Evolutionary conservation across 2,888 invertebrate genomes (phyloP), one percentile per base, ranked within the genome.

Genomic region (Salticus scenicus): DNA sequence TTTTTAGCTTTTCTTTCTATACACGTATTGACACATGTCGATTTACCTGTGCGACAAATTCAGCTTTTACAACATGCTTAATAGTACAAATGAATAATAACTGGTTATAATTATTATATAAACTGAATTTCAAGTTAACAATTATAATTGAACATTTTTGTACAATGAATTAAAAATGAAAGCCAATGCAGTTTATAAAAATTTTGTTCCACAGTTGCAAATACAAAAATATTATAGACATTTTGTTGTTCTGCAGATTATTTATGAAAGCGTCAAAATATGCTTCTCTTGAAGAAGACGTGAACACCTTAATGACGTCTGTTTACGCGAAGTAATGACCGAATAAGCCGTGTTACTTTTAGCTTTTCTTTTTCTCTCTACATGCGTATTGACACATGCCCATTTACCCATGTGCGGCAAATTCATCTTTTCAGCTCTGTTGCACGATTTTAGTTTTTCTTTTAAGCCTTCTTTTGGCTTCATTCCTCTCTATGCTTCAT

Each of bases 401-500:
- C 10, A 17, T 14, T n/a, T 14, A 47, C 17, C 47, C 47, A 47
- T 47, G 47, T 17, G 47, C 47, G n/a, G 12, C 7, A 17, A 47
- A 47, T 12, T 47, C 47, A 47, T 47, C 17, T 47, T 47, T 47
- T 47, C 47, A 47, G 47, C 10, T 47, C 47, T n/a, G 47, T n/a
- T 47, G 47, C 47, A 17, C 47, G n/a, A 47, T 47, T 7, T 14
- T 47, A 2, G 2, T 47, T 47, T 47, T 14, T 47, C 2, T 2
- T 47, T 47, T 47, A 47, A 47, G 12, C 47, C 47, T 47, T 47
- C 47, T 47, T 47, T 47, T 47, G 47, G 47, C 47, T 47, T 47
- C 47, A 47, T 47, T 47, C 17, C 47, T 47, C 17, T 47, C 47
- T n/a, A 47, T 47, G 47, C 47, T 47, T 47, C 47, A 47, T 47